These are phyloP conservation scores for Pristionchus maxplancki DNA, from an alignment of 2,888 invertebrate genomes.

Conservation along the genomic window DNA sequence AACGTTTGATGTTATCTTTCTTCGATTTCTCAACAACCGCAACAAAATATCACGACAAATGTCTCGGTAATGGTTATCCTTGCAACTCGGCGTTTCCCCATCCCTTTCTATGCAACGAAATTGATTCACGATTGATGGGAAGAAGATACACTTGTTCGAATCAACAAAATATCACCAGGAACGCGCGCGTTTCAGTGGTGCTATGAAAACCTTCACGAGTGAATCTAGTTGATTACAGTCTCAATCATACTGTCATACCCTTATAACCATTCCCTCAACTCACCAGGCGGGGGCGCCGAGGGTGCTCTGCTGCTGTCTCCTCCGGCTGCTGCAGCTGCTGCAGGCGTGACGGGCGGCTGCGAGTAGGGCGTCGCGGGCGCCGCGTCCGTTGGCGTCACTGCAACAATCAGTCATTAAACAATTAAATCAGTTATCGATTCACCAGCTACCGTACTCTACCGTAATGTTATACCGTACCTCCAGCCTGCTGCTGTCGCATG, in stretches of 20 bases:
- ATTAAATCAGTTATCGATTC: not conserved
- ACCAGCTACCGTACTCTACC: not conserved
- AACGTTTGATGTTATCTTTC: too few species aligned
- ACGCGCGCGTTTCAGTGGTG: not conserved
- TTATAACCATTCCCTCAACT: not conserved
- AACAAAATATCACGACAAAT: too few species aligned
- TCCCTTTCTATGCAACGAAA: too few species aligned
- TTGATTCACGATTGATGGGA: too few species aligned
- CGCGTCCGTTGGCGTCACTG: not conserved
- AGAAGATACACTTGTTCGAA: too few species aligned
- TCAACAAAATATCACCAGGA: too few species aligned
- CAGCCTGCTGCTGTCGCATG: not conserved
- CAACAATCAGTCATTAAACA: not conserved
- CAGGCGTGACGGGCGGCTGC: not conserved
- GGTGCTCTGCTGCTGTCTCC: slow-evolving; percentile 43
- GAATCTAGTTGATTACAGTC: not conserved
- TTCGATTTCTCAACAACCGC: too few species aligned
- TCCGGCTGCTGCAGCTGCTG: not conserved
- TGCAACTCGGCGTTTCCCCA: too few species aligned
- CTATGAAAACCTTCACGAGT: not conserved
- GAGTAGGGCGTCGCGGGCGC: slow-evolving; percentile 32
- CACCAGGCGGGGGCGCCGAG: slow-evolving; percentile 17
- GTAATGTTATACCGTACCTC: not conserved
- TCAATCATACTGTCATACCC: not conserved
- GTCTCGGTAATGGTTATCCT: too few species aligned